A percentile compares a stretch with the other conserved stretches of the same genome.
phyloP scores from a whole-genome alignment of 2,113 vertebrate genomes.

The Andinoacara biseriatus region DNA sequence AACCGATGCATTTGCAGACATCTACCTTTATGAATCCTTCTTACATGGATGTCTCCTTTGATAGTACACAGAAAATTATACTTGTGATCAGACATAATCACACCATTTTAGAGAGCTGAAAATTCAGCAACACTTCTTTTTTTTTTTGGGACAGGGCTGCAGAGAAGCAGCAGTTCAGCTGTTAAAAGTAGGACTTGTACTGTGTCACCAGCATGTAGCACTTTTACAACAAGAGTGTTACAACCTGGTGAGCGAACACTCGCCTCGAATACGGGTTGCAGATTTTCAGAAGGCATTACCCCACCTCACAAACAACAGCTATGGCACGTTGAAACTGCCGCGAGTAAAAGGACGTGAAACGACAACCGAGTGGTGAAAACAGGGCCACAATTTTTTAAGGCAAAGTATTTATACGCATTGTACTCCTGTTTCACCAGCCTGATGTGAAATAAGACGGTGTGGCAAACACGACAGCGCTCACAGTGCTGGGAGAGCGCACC shows the following conservation, averaged over 20 bases:
- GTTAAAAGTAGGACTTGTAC: conserved; percentile 25
- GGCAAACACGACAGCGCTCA: not conserved
- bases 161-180: not conserved
- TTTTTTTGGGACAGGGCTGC: not conserved
- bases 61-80: not conserved
- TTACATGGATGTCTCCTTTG: not conserved
- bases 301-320: not conserved
- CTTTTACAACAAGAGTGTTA: conserved; percentile 22
- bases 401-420: not conserved
- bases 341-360: not conserved
- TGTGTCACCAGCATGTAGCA: conserved; percentile 20
- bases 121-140: not conserved
- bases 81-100: not conserved
- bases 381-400: not conserved
- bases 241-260: conserved; percentile 2
- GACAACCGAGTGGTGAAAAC: not conserved
- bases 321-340: not conserved
- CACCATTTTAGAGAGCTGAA: not conserved
- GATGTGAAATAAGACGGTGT: not conserved
- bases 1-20: not conserved
- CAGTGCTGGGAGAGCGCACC: not conserved
- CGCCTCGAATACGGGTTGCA: not conserved
- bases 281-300: conserved; percentile 15
- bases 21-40: not conserved
- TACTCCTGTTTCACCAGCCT: not conserved